Conservation (phyloP, 2,888 invertebrate genomes). For the Rapana venosa region DNA sequence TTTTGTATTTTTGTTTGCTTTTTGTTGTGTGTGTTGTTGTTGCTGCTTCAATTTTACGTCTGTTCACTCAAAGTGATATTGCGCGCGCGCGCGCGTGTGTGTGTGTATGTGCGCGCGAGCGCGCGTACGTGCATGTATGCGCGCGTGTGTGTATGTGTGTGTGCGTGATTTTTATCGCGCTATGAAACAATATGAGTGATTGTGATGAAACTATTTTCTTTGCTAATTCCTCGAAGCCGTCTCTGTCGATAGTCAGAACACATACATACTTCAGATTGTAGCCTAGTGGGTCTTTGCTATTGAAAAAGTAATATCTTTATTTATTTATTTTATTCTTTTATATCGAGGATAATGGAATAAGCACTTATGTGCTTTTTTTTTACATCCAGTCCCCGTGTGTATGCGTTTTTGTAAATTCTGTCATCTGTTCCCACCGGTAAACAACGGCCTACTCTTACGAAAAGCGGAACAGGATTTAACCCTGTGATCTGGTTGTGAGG, state of each 20-base stretch:
- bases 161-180: too few species aligned
- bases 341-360: too few species aligned
- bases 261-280: too few species aligned
- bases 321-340: too few species aligned
- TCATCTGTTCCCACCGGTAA: too few species aligned
- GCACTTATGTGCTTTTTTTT: too few species aligned
- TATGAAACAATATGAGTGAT: neutral
- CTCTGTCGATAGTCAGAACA: too few species aligned
- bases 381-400: too few species aligned
- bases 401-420: too few species aligned
- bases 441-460: too few species aligned
- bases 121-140: neutral
- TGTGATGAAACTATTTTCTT: neutral
- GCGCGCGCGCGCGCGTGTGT: constrained; percentile 13
- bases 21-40: neutral
- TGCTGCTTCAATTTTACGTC: neutral
- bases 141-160: too few species aligned
- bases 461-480: too few species aligned
- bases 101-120: neutral
- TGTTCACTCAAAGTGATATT: neutral
- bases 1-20: neutral
- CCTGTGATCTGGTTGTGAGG: neutral
- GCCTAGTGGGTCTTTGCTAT: neutral
- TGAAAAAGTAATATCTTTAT: neutral
- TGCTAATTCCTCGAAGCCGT: neutral